Evolutionary conservation across 1,140 invertebrate genomes (phyloP).

Genomic region (Lepidotrigona ventralis): DNA sequence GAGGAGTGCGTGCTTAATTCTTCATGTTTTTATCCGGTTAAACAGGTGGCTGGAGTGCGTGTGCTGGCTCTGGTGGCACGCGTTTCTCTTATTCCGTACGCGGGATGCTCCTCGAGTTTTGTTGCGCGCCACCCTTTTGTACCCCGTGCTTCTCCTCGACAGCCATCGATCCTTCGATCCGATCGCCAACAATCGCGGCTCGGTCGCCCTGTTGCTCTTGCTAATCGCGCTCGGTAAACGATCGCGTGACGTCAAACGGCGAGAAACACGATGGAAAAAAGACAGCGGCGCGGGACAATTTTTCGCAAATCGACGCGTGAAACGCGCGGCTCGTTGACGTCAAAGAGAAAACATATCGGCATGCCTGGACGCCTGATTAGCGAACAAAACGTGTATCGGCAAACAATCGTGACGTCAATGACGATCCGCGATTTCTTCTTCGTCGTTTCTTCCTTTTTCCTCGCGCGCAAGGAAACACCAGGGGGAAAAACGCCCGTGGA

Average conservation of each 20-base stretch:
- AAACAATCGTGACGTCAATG: conserved; percentile 23
- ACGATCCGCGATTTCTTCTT: background rate
- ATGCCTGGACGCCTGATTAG: conserved; percentile 8
- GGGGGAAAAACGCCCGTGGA: background rate
- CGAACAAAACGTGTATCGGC: background rate
- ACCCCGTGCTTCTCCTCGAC: background rate
- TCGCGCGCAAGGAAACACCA: background rate
- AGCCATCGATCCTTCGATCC: background rate
- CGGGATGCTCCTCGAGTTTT: background rate
- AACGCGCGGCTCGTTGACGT: conserved; percentile 24
- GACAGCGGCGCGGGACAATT: background rate
- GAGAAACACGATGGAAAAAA: conserved; percentile 4
- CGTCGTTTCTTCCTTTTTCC: background rate
- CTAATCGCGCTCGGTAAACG: conserved; percentile 1
- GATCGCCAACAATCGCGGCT: background rate
- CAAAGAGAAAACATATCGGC: conserved; percentile 23
- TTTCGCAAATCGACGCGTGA: conserved; percentile 18
- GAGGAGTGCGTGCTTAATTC: conserved; percentile 26
- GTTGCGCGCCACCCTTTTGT: conserved; percentile 4
- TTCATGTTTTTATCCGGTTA: conserved; percentile 38
- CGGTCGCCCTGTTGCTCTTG: background rate
- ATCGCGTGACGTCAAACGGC: conserved; percentile 26
- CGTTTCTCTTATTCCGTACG: conserved; percentile 33
- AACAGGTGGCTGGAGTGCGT: conserved; percentile 1
- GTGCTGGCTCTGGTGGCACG: background rate